Conservation (phyloP, 2,797 vertebrate species). For the Lerista edwardsae region DNA sequence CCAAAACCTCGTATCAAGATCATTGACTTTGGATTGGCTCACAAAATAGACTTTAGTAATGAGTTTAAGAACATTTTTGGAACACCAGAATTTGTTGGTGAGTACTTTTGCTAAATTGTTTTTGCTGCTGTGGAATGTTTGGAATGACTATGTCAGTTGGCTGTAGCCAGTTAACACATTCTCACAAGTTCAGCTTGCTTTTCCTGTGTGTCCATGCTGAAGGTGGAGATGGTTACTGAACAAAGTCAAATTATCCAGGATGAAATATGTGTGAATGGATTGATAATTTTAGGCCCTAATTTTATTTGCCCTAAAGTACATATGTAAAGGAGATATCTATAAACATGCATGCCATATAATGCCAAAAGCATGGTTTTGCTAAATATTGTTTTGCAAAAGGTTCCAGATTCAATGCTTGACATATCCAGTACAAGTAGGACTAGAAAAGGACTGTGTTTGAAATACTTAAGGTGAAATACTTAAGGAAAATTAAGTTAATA, state of each 20-base stretch:
- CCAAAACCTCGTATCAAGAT: conserved; percentile 98
- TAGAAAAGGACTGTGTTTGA: too few relatives aligned
- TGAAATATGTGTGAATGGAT: too few relatives aligned
- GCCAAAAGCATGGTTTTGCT: background rate
- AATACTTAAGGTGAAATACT: too few relatives aligned
- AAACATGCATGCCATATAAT: background rate
- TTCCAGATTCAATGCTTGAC: too few relatives aligned
- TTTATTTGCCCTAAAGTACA: background rate
- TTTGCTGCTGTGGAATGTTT: background rate
- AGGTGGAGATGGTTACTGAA: background rate
- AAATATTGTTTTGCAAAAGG: too few relatives aligned
- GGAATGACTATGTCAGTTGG: background rate
- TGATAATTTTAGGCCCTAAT: too few relatives aligned
- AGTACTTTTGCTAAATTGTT: conserved; percentile 69
- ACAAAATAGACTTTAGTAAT: conserved; percentile 97
- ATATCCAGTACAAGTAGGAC: too few relatives aligned
- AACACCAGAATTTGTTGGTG: conserved; percentile 97
- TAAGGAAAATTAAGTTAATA: too few relatives aligned
- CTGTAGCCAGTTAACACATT: background rate
- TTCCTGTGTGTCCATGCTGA: background rate
- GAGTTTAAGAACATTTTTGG: conserved; percentile 99
- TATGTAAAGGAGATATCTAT: background rate
- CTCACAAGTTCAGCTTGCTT: background rate
- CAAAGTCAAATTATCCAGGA: background rate
- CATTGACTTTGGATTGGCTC: conserved; percentile 97